Percentiles rank a stretch among this genome's conserved stretches.
phyloP scores from a whole-genome alignment of 2,797 vertebrate species.

The Craterocephalus amniculus region DNA sequence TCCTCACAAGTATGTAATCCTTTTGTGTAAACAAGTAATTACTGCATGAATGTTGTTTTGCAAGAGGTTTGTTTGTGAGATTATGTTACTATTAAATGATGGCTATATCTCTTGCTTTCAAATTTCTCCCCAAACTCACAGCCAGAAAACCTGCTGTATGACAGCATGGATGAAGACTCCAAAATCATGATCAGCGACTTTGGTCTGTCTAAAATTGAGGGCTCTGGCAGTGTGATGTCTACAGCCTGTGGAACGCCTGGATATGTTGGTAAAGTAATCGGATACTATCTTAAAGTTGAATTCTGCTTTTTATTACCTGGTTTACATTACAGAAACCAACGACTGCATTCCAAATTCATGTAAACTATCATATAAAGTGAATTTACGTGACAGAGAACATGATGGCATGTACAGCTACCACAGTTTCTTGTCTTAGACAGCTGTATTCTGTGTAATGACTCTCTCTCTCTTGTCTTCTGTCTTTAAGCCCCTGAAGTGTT shows the following conservation, averaged over 20 bases:
- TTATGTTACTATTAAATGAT: neutral
- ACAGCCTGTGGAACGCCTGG: slow-evolving; percentile 96
- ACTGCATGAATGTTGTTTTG: neutral
- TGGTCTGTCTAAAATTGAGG: slow-evolving; percentile 95
- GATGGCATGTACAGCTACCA: neutral
- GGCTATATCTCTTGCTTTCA: neutral
- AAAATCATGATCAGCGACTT: slow-evolving; percentile 99
- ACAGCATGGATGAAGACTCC: slow-evolving; percentile 96
- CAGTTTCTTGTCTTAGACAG: neutral
- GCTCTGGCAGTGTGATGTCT: slow-evolving; percentile 92
- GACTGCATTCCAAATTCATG: no score
- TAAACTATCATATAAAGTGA: no score
- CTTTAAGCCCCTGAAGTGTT: slow-evolving; percentile 92
- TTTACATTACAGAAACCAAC: neutral
- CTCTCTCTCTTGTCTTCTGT: slow-evolving; percentile 15
- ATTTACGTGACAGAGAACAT: no score
- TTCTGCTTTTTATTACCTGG: neutral
- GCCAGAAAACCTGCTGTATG: slow-evolving; percentile 97
- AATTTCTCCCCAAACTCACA: slow-evolving; percentile 51
- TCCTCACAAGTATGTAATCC: slow-evolving; percentile 8
- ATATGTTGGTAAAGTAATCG: slow-evolving; percentile 88
- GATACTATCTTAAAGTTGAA: neutral
- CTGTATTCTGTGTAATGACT: neutral
- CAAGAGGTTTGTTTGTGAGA: neutral
- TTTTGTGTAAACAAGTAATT: neutral